Evolutionary conservation across 2,113 vertebrate genomes (phyloP).

Genomic region (Pantherophis guttatus): DNA sequence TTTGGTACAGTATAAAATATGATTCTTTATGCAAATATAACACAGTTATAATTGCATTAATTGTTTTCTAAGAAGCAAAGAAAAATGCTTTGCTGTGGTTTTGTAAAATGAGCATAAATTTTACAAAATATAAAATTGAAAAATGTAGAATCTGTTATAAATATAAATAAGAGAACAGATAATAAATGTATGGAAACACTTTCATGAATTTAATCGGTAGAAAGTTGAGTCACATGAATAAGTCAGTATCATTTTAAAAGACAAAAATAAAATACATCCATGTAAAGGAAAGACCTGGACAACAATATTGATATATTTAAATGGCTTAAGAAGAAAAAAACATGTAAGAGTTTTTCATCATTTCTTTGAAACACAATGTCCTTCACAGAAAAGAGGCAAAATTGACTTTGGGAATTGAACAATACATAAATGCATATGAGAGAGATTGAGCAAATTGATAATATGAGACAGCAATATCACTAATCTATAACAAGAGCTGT

Average conservation of each 20-base stretch:
- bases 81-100: neutral
- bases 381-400: neutral
- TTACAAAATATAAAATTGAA: neutral
- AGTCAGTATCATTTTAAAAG: neutral
- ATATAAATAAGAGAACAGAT: neutral
- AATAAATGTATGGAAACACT: neutral
- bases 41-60: neutral
- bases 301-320: neutral
- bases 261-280: neutral
- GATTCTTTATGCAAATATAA: neutral
- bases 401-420: neutral
- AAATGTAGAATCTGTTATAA: neutral
- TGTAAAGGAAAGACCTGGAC: neutral
- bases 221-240: neutral
- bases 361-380: neutral
- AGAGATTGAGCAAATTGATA: neutral
- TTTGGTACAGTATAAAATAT: neutral
- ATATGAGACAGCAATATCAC: neutral
- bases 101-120: neutral
- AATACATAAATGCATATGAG: neutral
- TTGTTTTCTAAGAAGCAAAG: neutral
- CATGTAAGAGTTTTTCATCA: neutral
- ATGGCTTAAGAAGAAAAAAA: neutral
- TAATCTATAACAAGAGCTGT: neutral
- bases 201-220: neutral